Conservation (phyloP, 2,888 invertebrate genomes). For the Hemithea aestivaria region DNA sequence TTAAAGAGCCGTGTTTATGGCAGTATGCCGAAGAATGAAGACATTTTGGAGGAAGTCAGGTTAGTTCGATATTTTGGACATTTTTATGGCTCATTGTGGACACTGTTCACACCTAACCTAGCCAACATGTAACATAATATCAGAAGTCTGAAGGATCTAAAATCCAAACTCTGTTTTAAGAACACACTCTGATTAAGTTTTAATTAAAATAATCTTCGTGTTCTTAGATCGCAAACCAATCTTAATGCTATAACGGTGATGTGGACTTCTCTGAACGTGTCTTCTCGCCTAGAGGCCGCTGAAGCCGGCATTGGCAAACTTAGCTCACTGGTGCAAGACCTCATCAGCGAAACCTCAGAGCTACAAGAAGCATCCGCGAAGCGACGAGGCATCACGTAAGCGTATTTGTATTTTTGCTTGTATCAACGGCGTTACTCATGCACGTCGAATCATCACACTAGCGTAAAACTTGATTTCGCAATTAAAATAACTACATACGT, state of each 20-base stretch:
- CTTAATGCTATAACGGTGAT: slow-evolving; percentile 78
- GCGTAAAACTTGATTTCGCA: no score
- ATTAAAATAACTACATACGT: no score
- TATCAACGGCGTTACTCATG: no score
- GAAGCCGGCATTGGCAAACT: slow-evolving; percentile 81
- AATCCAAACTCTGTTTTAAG: not conserved
- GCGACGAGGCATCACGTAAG: slow-evolving; percentile 9
- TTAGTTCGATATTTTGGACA: slow-evolving; percentile 20
- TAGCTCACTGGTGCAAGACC: slow-evolving; percentile 79
- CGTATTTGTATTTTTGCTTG: no score
- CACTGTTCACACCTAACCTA: no score
- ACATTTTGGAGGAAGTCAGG: slow-evolving; percentile 67
- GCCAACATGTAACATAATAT: no score
- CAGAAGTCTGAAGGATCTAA: no score
- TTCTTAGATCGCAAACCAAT: slow-evolving; percentile 60
- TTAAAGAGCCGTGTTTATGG: slow-evolving; percentile 62
- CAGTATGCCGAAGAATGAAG: slow-evolving; percentile 62
- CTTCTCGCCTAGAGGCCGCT: slow-evolving; percentile 81
- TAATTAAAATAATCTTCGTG: no score
- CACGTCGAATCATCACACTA: no score
- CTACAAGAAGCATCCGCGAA: slow-evolving; percentile 35
- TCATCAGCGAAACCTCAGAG: slow-evolving; percentile 59
- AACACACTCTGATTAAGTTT: no score
- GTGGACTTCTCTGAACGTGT: slow-evolving; percentile 82
- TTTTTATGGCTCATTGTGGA: no score